Evolutionary conservation across 53 echinoderm and acorn worm species (phyloP).

Genomic region (Apostichopus leukothele): DNA sequence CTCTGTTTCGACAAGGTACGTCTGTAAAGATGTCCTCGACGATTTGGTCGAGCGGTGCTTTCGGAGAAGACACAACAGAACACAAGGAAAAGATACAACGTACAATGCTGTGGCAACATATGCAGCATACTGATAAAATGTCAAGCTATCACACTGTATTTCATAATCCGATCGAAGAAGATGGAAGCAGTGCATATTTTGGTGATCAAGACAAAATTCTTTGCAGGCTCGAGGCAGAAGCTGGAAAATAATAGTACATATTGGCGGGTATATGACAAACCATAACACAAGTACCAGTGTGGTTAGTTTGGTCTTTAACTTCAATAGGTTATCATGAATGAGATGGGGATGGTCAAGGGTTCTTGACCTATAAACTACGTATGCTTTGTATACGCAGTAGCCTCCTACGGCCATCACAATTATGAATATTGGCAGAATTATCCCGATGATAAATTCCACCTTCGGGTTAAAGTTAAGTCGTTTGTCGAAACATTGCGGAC

Average conservation of each 20-base stretch:
- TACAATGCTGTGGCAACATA: conserved; percentile 42
- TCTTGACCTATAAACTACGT: no score
- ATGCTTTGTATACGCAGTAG: conserved; percentile 1
- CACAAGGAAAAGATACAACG: conserved; percentile 54
- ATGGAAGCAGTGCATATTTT: not conserved
- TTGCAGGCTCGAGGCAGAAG: conserved; percentile 58
- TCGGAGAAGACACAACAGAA: conserved; percentile 49
- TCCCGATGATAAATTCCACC: conserved; percentile 14
- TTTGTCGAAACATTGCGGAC: not conserved
- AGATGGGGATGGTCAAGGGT: not conserved
- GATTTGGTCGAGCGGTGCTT: not conserved
- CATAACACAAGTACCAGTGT: conserved; percentile 49
- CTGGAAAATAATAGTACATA: conserved; percentile 48
- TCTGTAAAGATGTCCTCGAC: not conserved
- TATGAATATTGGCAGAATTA: not conserved
- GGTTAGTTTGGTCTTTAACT: not conserved
- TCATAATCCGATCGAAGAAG: conserved; percentile 59
- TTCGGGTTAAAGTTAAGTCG: not conserved
- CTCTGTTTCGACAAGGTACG: not conserved
- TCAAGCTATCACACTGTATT: conserved; percentile 44
- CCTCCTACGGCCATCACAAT: not conserved
- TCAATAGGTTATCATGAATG: not conserved
- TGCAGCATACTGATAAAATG: conserved; percentile 51
- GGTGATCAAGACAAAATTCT: conserved; percentile 51
- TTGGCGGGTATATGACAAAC: conserved; percentile 57